A percentile compares a stretch with the other conserved stretches of the same genome.
Conservation (phyloP, 2,113 vertebrate species). For the Lucifuga dentata region DNA sequence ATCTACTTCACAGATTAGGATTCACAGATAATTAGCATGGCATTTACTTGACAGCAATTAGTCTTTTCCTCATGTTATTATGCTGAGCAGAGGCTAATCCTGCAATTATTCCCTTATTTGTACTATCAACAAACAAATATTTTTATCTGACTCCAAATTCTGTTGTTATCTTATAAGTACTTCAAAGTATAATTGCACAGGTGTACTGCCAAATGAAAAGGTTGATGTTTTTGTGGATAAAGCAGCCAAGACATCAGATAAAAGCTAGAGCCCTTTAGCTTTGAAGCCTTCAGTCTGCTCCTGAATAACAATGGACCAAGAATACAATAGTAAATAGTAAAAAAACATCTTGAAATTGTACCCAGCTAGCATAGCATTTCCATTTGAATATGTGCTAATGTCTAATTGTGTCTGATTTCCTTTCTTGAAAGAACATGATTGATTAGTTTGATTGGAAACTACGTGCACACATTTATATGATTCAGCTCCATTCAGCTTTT, state of each 20-base stretch:
- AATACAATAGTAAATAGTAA: not conserved
- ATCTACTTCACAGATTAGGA: conserved; percentile 20
- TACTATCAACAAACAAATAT: not conserved
- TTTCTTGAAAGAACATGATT: not conserved
- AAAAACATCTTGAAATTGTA: not conserved
- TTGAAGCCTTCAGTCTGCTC: too few species aligned
- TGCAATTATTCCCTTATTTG: not conserved
- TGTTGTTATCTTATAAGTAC: not conserved
- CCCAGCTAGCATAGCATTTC: not conserved
- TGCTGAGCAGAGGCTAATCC: conserved; percentile 10
- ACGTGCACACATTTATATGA: not conserved
- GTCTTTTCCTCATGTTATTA: conserved; percentile 8
- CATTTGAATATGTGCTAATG: not conserved
- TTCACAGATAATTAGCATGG: conserved; percentile 30
- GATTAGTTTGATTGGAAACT: conserved; percentile 11
- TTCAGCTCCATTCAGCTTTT: conserved; percentile 8
- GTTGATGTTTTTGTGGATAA: not conserved
- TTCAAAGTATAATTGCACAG: not conserved
- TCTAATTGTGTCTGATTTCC: conserved; percentile 5
- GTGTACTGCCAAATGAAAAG: not conserved
- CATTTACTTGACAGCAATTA: conserved; percentile 55
- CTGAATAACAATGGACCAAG: not conserved
- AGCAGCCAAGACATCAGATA: too few species aligned
- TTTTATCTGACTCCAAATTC: not conserved
- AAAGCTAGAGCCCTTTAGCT: too few species aligned